These are phyloP conservation scores for Melinaea marsaeus DNA, from an alignment of 2,888 invertebrate genomes.

Conservation along the genomic window DNA sequence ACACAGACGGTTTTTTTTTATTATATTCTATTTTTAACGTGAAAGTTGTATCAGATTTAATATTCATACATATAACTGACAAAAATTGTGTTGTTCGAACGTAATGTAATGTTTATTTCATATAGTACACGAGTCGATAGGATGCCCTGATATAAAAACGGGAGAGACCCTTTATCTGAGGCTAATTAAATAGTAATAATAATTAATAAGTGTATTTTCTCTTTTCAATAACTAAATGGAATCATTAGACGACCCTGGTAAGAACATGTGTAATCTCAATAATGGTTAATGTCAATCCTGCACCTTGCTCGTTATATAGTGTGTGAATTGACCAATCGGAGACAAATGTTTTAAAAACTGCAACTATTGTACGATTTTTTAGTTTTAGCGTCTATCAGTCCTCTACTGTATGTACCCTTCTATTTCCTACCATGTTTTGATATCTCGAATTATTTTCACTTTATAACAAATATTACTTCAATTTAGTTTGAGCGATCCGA, in stretches of 20 bases:
- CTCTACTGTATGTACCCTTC: slow-evolving; percentile 21
- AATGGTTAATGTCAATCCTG: slow-evolving; percentile 31
- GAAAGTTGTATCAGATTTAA: no score
- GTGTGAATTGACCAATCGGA: slow-evolving; percentile 24
- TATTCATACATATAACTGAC: no score
- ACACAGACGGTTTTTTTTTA: slow-evolving; percentile 6
- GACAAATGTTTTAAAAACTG: slow-evolving; percentile 15
- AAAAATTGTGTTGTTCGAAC: neutral
- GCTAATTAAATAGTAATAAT: slow-evolving; percentile 20
- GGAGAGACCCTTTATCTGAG: no score
- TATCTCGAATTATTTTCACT: slow-evolving; percentile 27
- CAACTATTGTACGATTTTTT: slow-evolving; percentile 17
- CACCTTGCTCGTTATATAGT: slow-evolving; percentile 31
- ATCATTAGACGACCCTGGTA: slow-evolving; percentile 74
- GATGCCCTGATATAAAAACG: no score
- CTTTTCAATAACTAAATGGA: slow-evolving; percentile 71
- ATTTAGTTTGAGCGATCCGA: no score
- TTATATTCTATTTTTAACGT: no score
- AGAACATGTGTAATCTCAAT: slow-evolving; percentile 44
- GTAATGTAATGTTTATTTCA: neutral
- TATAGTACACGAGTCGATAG: no score
- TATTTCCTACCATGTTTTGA: slow-evolving; percentile 31
- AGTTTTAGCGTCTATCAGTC: slow-evolving; percentile 23
- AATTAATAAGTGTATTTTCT: slow-evolving; percentile 63
- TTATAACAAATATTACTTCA: neutral